A percentile compares a stretch with the other conserved stretches of the same genome.
Conservation (phyloP, 2,797 vertebrate species). For the Ispidina picta region DNA sequence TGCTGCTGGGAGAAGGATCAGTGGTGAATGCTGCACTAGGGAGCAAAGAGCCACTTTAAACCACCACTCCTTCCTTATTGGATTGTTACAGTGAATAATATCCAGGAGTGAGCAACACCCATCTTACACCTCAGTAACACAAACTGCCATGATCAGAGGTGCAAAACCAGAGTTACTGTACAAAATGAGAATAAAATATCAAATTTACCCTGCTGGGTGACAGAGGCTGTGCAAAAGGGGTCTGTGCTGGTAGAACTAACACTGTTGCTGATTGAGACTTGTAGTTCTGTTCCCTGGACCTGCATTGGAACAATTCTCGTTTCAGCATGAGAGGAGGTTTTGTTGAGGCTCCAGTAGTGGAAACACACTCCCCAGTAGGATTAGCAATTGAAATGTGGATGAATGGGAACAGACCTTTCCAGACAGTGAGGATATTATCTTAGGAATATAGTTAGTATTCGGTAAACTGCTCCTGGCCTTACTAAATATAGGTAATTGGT, state of each 20-base stretch:
- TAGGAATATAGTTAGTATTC: background rate
- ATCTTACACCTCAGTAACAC: fast-evolving
- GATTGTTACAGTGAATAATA: background rate
- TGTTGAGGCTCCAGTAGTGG: background rate
- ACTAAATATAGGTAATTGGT: background rate
- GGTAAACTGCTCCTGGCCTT: constrained; percentile 4
- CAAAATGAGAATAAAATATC: background rate
- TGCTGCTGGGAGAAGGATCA: background rate
- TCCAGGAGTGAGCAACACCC: background rate
- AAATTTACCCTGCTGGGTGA: background rate
- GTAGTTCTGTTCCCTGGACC: background rate
- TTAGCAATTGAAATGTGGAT: background rate
- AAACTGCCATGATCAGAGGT: background rate
- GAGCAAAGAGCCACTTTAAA: background rate
- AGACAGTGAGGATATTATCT: background rate
- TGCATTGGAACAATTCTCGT: background rate
- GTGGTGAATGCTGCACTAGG: background rate
- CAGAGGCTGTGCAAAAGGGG: background rate
- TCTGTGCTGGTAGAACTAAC: background rate
- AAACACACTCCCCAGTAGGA: background rate
- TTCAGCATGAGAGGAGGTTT: background rate
- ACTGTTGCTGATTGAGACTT: background rate
- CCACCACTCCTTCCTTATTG: background rate
- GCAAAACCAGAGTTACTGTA: background rate
- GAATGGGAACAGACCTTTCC: background rate